A percentile compares a stretch with the other conserved stretches of the same genome.
These are phyloP conservation scores for Zosterops pallidus DNA, from an alignment of 2,113 vertebrate species.

Conservation along the genomic window DNA sequence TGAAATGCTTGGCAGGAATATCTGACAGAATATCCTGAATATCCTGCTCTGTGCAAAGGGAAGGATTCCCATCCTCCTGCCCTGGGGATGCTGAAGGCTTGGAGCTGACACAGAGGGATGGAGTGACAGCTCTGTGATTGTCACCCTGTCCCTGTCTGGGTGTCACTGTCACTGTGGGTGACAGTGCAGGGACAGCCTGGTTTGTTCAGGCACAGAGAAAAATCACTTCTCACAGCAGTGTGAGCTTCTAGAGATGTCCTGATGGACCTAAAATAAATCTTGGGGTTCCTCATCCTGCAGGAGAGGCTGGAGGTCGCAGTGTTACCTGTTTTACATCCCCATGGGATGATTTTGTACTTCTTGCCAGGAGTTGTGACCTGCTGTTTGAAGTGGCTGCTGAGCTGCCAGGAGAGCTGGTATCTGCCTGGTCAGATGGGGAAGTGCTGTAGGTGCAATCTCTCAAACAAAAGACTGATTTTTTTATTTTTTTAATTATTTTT, in stretches of 20 bases:
- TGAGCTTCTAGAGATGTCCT: neutral
- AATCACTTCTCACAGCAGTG: neutral
- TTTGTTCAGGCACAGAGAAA: neutral
- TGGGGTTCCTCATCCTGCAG: neutral
- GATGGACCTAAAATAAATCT: neutral
- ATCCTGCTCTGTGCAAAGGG: neutral
- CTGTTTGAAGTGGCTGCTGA: neutral
- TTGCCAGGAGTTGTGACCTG: neutral
- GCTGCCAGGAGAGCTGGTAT: neutral
- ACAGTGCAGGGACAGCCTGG: accelerated
- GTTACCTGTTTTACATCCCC: accelerated
- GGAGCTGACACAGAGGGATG: neutral
- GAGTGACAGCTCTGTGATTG: neutral
- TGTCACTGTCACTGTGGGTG: neutral
- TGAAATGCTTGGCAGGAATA: neutral
- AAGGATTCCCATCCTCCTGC: neutral
- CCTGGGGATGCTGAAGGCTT: neutral
- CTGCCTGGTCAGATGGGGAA: neutral
- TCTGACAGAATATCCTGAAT: neutral
- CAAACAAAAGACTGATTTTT: neutral
- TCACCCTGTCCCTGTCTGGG: neutral
- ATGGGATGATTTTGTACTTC: accelerated
- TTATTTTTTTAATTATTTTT: neutral
- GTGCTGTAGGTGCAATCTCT: neutral
- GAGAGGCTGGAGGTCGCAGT: neutral